A percentile compares a stretch with the other conserved stretches of the same genome.
Evolutionary conservation across 2,888 invertebrate species (phyloP).

Genomic region (Atethmia centrago): DNA sequence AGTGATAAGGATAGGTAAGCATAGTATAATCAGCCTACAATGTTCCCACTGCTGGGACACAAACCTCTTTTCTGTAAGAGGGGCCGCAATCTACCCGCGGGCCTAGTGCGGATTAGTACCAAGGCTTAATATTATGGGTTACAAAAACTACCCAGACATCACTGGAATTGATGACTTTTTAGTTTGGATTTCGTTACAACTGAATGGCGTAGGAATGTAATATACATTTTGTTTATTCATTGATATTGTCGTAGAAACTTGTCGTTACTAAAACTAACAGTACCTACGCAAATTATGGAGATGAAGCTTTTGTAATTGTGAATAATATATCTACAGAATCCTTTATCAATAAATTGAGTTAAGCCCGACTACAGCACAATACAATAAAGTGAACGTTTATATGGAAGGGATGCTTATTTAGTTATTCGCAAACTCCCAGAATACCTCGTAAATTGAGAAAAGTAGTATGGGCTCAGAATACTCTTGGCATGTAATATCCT

Average conservation of each 20-base stretch:
- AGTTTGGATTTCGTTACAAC: not conserved
- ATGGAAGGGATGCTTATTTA: constrained; percentile 60
- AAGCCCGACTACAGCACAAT: constrained; percentile 47
- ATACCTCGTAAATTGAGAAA: constrained; percentile 50
- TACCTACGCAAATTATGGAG: not conserved
- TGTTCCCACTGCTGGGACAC: not conserved
- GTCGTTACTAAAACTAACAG: not conserved
- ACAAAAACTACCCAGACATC: not conserved
- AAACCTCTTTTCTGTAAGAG: not conserved
- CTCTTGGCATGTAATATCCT: constrained; percentile 51
- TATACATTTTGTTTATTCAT: not conserved
- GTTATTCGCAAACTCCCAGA: constrained; percentile 47
- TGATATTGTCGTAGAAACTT: not conserved
- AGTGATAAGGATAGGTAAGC: not conserved
- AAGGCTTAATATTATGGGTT: not conserved
- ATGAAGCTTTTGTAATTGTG: constrained; percentile 18
- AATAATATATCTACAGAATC: constrained; percentile 7
- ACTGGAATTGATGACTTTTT: not conserved
- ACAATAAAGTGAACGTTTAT: constrained; percentile 70
- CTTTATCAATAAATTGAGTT: constrained; percentile 26
- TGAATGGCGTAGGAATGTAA: not conserved
- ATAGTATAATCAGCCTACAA: not conserved
- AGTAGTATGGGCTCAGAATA: constrained; percentile 42
- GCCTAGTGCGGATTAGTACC: not conserved
- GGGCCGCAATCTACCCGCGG: too few species aligned